Conservation (phyloP, 2,888 invertebrate species). For the Scaptomyza caliginosa region DNA sequence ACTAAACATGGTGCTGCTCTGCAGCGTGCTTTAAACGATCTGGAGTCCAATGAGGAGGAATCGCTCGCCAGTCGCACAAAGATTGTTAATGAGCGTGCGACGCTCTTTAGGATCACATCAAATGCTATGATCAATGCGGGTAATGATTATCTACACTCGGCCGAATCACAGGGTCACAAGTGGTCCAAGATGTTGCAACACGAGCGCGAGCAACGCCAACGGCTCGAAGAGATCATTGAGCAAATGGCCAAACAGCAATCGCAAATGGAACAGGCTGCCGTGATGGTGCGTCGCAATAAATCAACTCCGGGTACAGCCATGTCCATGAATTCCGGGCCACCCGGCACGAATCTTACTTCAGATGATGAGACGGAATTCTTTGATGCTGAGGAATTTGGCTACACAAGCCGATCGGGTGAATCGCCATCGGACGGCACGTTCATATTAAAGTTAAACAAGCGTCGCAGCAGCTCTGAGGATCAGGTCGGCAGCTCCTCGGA, state of each 20-base stretch:
- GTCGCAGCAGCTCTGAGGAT: constrained; percentile 72
- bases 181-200: constrained; percentile 97
- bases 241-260: constrained; percentile 98
- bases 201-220: constrained; percentile 96
- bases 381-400: constrained; percentile 86
- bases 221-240: constrained; percentile 98
- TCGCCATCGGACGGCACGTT: constrained; percentile 83
- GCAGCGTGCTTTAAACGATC: constrained; percentile 91
- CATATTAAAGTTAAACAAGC: constrained; percentile 87
- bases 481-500: constrained; percentile 84
- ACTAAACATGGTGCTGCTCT: constrained; percentile 94
- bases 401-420: constrained; percentile 42
- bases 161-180: constrained; percentile 94
- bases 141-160: constrained; percentile 94
- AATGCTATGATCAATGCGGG: constrained; percentile 99
- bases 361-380: constrained; percentile 92
- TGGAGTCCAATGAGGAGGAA: constrained; percentile 89
- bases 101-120: constrained; percentile 97
- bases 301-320: constrained; percentile 40
- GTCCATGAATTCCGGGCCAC: constrained; percentile 30
- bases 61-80: constrained; percentile 91
- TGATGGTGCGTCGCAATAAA: constrained; percentile 75
- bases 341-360: constrained; percentile 79
- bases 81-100: constrained; percentile 95
- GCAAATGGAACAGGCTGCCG: constrained; percentile 95